A percentile compares a stretch with the other conserved stretches of the same genome.
phyloP scores from a whole-genome alignment of 2,797 vertebrate genomes.

The Emydoidea blandingii region DNA sequence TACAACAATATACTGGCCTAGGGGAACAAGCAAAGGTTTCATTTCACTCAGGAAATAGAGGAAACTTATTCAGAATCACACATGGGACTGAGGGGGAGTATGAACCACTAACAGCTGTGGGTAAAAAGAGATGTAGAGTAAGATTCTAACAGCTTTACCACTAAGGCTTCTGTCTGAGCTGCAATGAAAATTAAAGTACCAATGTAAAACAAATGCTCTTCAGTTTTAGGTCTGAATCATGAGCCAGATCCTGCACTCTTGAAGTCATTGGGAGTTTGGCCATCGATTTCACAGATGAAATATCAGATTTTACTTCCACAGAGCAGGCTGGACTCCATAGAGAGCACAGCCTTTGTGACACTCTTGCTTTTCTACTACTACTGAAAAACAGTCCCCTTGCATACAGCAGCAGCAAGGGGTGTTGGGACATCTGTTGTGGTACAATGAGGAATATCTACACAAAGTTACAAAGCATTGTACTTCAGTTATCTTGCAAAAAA shows the following conservation, averaged over 20 bases:
- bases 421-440: neutral
- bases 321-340: neutral
- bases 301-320: neutral
- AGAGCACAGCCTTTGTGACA: neutral
- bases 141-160: neutral
- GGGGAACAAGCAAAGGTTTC: neutral
- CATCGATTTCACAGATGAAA: neutral
- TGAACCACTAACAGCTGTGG: neutral
- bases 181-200: neutral
- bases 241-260: neutral
- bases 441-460: neutral
- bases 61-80: neutral
- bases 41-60: neutral
- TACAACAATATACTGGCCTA: neutral
- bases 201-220: neutral
- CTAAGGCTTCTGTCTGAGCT: neutral
- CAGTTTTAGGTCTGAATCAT: neutral
- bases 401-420: neutral
- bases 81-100: neutral
- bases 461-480: neutral
- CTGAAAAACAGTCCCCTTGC: neutral
- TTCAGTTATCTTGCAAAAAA: neutral
- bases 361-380: neutral
- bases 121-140: neutral
- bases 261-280: neutral